Evolutionary conservation across 2,797 vertebrate species (phyloP).

Genomic region (Podargus strigoides): DNA sequence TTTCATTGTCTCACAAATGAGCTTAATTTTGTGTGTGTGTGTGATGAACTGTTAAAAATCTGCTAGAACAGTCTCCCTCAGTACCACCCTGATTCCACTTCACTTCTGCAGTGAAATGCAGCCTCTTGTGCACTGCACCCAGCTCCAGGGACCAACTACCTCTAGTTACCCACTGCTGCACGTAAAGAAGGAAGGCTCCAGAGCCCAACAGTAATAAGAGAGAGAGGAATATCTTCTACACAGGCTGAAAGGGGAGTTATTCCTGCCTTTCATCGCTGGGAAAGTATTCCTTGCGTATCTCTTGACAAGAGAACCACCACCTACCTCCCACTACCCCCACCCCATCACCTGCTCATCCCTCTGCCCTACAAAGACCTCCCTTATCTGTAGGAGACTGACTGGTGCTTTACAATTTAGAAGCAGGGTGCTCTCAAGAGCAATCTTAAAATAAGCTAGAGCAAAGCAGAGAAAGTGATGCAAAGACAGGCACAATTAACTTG

Average conservation of each 20-base stretch:
- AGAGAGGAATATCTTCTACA: background rate
- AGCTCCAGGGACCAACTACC: background rate
- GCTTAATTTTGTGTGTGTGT: background rate
- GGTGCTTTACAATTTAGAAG: background rate
- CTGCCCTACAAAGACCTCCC: background rate
- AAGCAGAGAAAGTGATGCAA: background rate
- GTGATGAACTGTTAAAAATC: background rate
- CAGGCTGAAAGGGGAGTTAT: background rate
- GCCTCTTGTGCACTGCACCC: background rate
- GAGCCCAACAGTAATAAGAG: background rate
- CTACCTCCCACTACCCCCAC: background rate
- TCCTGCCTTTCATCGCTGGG: background rate
- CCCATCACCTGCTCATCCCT: background rate
- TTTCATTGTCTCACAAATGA: background rate
- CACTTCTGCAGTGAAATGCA: background rate
- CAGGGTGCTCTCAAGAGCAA: background rate
- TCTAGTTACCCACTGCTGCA: background rate
- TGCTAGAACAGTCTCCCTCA: background rate
- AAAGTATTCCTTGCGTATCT: background rate
- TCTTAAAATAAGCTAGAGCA: background rate
- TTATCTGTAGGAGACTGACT: background rate
- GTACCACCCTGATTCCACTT: background rate
- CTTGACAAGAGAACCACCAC: background rate
- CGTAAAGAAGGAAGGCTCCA: background rate
- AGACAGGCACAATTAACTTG: background rate